A percentile compares a stretch with the other conserved stretches of the same genome.
phyloP scores from a whole-genome alignment of 2,113 vertebrate genomes.

The Pyrgilauda ruficollis region DNA sequence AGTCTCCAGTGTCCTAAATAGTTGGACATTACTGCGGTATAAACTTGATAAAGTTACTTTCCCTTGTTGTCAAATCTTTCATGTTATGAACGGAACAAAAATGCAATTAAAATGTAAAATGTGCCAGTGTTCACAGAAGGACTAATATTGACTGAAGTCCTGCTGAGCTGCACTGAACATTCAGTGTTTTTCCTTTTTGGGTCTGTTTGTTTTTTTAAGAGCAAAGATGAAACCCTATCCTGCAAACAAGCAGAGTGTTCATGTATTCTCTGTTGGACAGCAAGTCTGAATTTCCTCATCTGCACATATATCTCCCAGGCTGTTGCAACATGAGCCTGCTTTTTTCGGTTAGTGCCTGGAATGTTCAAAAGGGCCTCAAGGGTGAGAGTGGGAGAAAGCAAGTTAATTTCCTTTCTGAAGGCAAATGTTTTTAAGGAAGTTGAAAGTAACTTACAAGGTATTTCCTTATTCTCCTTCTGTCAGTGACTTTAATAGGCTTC shows the following conservation, averaged over 20 bases:
- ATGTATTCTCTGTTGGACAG: slow-evolving; percentile 39
- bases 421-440: slow-evolving; percentile 40
- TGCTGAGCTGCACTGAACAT: neutral
- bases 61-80: neutral
- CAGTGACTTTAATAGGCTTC: neutral
- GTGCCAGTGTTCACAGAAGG: neutral
- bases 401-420: slow-evolving; percentile 52
- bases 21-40: neutral
- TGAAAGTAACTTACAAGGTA: slow-evolving; percentile 14
- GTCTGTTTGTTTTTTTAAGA: slow-evolving; percentile 20
- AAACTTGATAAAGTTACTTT: neutral
- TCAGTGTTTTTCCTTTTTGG: neutral
- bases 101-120: neutral
- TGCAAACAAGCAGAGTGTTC: slow-evolving; percentile 20
- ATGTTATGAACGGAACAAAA: neutral
- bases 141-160: neutral
- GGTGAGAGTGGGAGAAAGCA: slow-evolving; percentile 44
- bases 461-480: slow-evolving; percentile 19
- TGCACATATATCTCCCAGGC: slow-evolving; percentile 27
- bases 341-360: slow-evolving; percentile 19
- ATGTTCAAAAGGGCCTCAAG: slow-evolving; percentile 41
- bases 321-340: slow-evolving; percentile 39
- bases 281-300: neutral
- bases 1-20: neutral
- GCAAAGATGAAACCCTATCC: neutral